Evolutionary conservation across 1,140 invertebrate genomes (phyloP).

Genomic region (Condylostylus longicornis): DNA sequence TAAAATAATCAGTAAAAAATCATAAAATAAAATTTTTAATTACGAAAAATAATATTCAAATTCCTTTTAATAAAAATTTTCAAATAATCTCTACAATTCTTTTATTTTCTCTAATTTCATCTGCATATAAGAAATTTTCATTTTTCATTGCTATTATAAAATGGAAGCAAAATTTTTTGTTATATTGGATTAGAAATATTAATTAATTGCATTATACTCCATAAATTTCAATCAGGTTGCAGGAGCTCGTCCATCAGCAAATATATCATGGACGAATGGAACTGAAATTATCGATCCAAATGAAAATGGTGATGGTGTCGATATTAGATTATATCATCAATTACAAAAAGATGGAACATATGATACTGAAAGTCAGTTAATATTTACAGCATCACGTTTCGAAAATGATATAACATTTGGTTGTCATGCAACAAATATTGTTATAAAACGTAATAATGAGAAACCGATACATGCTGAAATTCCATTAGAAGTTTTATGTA

Average conservation of each 20-base stretch:
- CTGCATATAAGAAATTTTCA: too few relatives aligned
- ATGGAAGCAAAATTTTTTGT: too few relatives aligned
- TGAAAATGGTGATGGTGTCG: slow-evolving; percentile 11
- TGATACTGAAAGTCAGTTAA: slow-evolving; percentile 57
- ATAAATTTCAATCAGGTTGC: slow-evolving; percentile 36
- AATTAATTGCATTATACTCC: slow-evolving; percentile 2
- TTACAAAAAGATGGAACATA: slow-evolving; percentile 49
- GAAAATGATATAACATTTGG: slow-evolving; percentile 65
- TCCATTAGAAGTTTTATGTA: slow-evolving; percentile 68
- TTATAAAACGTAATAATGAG: slow-evolving; percentile 52
- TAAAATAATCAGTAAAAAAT: too few relatives aligned
- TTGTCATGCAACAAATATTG: slow-evolving; percentile 67
- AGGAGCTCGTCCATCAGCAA: slow-evolving; percentile 65
- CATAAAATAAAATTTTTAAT: too few relatives aligned
- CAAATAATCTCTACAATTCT: too few relatives aligned
- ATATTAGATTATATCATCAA: neutral
- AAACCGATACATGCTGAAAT: slow-evolving; percentile 50
- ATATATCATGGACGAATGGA: slow-evolving; percentile 70
- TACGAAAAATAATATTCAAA: too few relatives aligned
- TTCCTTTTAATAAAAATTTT: too few relatives aligned
- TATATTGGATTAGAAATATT: slow-evolving; percentile 1
- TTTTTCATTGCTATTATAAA: too few relatives aligned
- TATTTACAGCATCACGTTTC: slow-evolving; percentile 61
- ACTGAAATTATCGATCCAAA: slow-evolving; percentile 42
- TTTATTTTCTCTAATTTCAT: too few relatives aligned